A percentile compares a stretch with the other conserved stretches of the same genome.
Conservation (phyloP, 2,888 invertebrate genomes). For the Uropetala carovei region DNA sequence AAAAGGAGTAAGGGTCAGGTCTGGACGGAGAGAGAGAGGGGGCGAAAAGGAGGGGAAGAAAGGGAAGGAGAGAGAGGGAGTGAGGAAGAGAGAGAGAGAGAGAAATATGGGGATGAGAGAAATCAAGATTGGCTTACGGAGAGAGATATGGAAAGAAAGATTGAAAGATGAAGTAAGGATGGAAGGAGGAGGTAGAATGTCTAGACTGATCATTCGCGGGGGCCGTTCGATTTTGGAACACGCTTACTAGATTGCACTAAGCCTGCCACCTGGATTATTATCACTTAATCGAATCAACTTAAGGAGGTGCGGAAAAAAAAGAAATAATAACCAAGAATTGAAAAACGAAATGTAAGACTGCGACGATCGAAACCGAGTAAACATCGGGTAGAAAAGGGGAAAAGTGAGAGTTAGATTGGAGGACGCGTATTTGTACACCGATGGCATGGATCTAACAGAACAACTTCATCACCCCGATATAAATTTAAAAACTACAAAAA, state of each 20-base stretch:
- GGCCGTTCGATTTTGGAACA: slow-evolving; percentile 34
- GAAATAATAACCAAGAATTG: not conserved
- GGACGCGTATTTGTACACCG: too few species aligned
- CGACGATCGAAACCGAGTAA: too few species aligned
- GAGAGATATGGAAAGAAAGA: not conserved
- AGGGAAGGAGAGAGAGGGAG: not conserved
- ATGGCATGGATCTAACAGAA: too few species aligned
- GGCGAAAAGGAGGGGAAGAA: not conserved
- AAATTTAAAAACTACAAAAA: too few species aligned
- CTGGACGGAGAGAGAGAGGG: not conserved
- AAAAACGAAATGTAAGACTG: too few species aligned
- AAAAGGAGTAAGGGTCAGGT: not conserved
- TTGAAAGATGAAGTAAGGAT: not conserved
- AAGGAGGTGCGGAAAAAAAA: not conserved
- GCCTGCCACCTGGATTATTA: slow-evolving; percentile 41
- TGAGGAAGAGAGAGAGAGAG: not conserved
- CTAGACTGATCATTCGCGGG: slow-evolving; percentile 43
- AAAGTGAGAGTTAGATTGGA: too few species aligned
- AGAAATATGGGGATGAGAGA: not conserved
- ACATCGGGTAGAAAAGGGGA: too few species aligned
- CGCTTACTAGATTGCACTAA: slow-evolving; percentile 35
- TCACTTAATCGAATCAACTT: slow-evolving; percentile 48
- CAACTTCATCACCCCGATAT: too few species aligned
- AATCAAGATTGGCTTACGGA: not conserved
- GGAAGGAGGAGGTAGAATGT: not conserved